A percentile compares a stretch with the other conserved stretches of the same genome.
phyloP scores from a whole-genome alignment of 2,888 invertebrate genomes.

The Tricholauxania praeusta region DNA sequence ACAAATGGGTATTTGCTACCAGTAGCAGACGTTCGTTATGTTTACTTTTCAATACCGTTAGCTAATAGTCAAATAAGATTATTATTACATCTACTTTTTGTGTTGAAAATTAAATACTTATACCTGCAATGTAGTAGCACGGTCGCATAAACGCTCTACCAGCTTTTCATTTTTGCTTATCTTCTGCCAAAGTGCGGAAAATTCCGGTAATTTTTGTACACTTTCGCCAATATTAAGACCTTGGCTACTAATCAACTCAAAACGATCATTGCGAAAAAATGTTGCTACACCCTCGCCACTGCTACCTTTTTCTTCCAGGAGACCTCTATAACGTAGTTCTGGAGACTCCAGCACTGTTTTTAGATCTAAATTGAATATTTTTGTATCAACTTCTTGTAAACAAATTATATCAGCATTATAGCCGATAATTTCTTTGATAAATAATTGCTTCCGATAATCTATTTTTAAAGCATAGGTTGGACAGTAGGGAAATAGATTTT shows the following conservation, averaged over 20 bases:
- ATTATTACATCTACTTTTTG: neutral
- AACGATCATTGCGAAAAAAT: conserved; percentile 79
- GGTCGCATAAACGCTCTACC: conserved; percentile 72
- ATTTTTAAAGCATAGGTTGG: conserved; percentile 83
- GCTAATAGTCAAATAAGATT: conserved; percentile 55
- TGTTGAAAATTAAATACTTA: neutral
- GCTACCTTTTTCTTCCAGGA: conserved; percentile 79
- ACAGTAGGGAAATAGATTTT: conserved; percentile 85
- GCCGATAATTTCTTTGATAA: conserved; percentile 83
- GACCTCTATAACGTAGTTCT: conserved; percentile 71
- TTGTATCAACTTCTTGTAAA: conserved; percentile 91
- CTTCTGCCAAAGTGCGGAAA: conserved; percentile 73
- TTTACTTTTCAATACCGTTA: conserved; percentile 72
- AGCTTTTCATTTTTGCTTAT: conserved; percentile 73
- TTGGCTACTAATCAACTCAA: conserved; percentile 72
- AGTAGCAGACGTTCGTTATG: conserved; percentile 74
- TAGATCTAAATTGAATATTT: conserved; percentile 79
- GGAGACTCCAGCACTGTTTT: conserved; percentile 70
- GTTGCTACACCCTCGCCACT: conserved; percentile 84
- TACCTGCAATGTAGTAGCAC: conserved; percentile 78
- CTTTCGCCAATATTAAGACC: conserved; percentile 74
- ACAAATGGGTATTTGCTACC: conserved; percentile 91
- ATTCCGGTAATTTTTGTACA: conserved; percentile 70
- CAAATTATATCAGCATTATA: conserved; percentile 92
- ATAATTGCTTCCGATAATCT: conserved; percentile 88